Base-by-base conservation (phyloP, 2,888 invertebrate genomes). In the Dioctria rufipes region DNA sequence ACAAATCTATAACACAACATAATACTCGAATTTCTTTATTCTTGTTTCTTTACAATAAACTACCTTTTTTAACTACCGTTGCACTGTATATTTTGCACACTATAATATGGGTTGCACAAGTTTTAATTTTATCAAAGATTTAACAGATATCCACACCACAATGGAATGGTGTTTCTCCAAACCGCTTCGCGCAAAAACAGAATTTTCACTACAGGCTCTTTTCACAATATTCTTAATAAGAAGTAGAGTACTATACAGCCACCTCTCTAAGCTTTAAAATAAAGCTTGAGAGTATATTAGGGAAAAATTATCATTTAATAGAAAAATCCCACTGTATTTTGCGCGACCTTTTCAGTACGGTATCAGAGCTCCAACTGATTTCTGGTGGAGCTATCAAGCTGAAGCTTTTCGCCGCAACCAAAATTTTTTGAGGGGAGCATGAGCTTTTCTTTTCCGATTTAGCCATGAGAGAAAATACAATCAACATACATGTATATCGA, bases 341-440 rank as follows among this genome's bases (percentile, higher is more conserved):
- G 85, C 86, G 86, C 85, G 88, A 88, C 88, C 87, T 88, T 88
- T 86, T 87, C 85, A 86, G 86, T 86, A 86, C 88, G 87, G 84
- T 87, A 87, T 87, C 88, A 86, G 87, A 87, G 88, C 88, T 89
- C 88, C 25, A 87, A 89, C 88, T 89, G 87, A 88, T 85, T 86
- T 84, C 86, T 63, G 40, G 6, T 66, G 42, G 9, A 43, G 78
- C 60, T 80, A 81, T 69, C 37, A 37, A 37, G 43, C 37, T 81
- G 75, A 83, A 84, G 83, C 83, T 83, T 83, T 83, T 84, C 83
- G 83, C 82, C 84, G 84, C 82, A 78, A 54, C 25, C 25, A 51
- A 78, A 77, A 73, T 60, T 60, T 46, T 13, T 42, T 37, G 43
- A 25, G 25, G 25, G 25, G 25, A 25, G 25, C 25, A 25, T 25